A percentile compares a stretch with the other conserved stretches of the same genome.
These are phyloP conservation scores for Pogonocherus hispidulus DNA, from an alignment of 2,888 invertebrate species.

Conservation along the genomic window DNA sequence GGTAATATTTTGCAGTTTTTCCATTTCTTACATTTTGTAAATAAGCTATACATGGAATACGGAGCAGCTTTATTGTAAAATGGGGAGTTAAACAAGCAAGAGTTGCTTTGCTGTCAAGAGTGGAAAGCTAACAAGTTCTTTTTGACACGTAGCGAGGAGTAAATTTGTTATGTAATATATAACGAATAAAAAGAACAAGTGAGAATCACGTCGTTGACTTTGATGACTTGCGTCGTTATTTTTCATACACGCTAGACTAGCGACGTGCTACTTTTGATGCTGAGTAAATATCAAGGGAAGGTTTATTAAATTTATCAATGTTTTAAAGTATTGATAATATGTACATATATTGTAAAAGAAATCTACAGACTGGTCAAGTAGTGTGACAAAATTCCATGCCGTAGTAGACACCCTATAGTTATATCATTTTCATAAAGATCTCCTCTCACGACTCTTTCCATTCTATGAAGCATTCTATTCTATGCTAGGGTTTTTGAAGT, in stretches of 20 bases:
- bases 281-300: neutral
- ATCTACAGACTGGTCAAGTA: too few relatives aligned
- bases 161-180: neutral
- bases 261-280: neutral
- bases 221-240: neutral
- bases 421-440: too few relatives aligned
- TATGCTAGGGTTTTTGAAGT: too few relatives aligned
- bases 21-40: too few relatives aligned
- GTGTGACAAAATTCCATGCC: too few relatives aligned
- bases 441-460: too few relatives aligned
- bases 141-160: neutral
- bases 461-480: too few relatives aligned
- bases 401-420: too few relatives aligned
- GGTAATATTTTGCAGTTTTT: too few relatives aligned
- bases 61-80: too few relatives aligned
- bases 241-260: neutral
- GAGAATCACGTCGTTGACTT: neutral
- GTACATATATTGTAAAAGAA: too few relatives aligned
- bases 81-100: neutral
- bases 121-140: neutral
- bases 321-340: neutral
- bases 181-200: neutral
- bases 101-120: neutral
- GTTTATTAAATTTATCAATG: neutral
- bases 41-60: too few relatives aligned